phyloP scores from a whole-genome alignment of 2,113 vertebrate species.

The Dromas ardeola region DNA sequence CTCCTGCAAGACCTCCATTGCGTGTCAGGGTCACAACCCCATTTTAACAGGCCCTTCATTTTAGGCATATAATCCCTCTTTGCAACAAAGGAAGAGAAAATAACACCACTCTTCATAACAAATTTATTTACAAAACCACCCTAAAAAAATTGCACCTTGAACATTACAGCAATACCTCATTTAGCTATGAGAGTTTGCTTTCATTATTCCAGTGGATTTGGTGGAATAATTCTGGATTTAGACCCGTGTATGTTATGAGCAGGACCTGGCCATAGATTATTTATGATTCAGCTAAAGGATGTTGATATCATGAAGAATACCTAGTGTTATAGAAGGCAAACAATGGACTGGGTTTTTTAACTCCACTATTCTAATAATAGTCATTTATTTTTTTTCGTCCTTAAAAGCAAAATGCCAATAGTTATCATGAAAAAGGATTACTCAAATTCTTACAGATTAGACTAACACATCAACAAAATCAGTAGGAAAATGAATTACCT shows the following conservation, averaged over 20 bases:
- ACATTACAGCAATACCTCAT: not conserved
- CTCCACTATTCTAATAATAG: not conserved
- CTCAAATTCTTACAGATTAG: not conserved
- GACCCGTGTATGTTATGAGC: not conserved
- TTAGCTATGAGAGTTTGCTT: not conserved
- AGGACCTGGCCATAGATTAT: not conserved
- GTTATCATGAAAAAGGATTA: not conserved
- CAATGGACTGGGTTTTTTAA: not conserved
- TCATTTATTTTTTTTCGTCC: not conserved
- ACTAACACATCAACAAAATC: not conserved
- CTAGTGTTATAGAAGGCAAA: not conserved
- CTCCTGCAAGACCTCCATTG: not conserved
- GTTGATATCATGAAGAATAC: not conserved
- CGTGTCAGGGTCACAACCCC: not conserved
- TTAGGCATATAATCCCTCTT: not conserved
- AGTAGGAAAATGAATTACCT: constrained; percentile 67
- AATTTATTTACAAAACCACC: not conserved
- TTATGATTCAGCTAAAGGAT: not conserved
- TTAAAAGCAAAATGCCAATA: constrained; percentile 17
- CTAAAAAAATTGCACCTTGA: not conserved
- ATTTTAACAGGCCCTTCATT: not conserved
- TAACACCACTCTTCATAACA: not conserved
- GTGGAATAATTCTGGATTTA: not conserved
- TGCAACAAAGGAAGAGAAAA: not conserved
- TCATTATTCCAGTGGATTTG: not conserved